Base-by-base conservation (phyloP, 2,888 invertebrate genomes). In the Conus canariensis region DNA sequence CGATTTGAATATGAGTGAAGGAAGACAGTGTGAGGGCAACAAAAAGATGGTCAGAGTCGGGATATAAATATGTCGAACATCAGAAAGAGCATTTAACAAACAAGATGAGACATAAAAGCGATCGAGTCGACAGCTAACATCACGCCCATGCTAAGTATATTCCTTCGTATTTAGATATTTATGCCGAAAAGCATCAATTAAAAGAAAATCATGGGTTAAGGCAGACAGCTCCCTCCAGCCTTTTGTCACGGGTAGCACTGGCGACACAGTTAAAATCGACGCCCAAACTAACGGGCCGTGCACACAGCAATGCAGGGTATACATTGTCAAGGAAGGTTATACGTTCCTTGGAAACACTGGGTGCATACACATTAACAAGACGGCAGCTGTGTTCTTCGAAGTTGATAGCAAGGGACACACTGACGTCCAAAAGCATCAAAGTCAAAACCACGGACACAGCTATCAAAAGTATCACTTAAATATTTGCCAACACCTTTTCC, bases 221-320 rank as follows among this genome's bases (percentile, higher is more conserved):
- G 19, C 7, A 7, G 19, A 0, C 22, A 83, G 22, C 58, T 58
- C 82, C 10, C 58, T 7, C 56, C 56, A 58, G 2, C 82, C 82
- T 83, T 19, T 83, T 83, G 25, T 83, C 82, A 9, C 22, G 56
- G 56, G 1, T 22, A 19, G 58, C 6, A 22, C 19, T 58, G 0
- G 7, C 82, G 14, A 83, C 82, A 83, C 82, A 58, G 58, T 83
- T 58, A 58, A 83, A 83, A 83, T 83, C 82, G 0, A 58, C 82
- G 0, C 82, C 82, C 19, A 83, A 83, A 58, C 58, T 19, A 83
- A 83, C 25, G 5, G 82, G 58, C 6, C 22, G 56, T 4, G 82
- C 56, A 22, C 82, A 83, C 6, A 83, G 19, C 16, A 83, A 10
- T 8, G 6, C 22, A 25, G 82, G 58, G 25, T 82, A 82, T 8